Evolutionary conservation across 1,140 invertebrate genomes (phyloP).

Genomic region (Heliconius hermathena): DNA sequence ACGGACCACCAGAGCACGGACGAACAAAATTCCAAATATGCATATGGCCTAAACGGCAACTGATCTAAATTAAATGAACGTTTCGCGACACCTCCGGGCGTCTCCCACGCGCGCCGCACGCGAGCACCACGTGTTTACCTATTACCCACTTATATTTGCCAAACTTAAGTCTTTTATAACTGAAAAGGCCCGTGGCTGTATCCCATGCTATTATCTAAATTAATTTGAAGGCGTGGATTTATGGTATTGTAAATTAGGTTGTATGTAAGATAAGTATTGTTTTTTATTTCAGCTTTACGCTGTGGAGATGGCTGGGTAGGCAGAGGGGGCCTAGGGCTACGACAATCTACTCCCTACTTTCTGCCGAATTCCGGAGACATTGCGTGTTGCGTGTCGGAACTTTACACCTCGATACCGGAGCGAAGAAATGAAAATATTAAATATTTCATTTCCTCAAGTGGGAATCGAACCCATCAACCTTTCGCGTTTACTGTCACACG

Average conservation of each 20-base stretch:
- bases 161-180: conserved; percentile 45
- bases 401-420: too few species aligned
- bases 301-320: too few species aligned
- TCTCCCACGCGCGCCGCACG: conserved; percentile 33
- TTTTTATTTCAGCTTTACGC: too few species aligned
- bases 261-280: conserved; percentile 8
- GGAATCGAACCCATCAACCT: too few species aligned
- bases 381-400: too few species aligned
- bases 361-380: too few species aligned
- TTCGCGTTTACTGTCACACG: too few species aligned
- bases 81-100: conserved; percentile 37
- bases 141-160: conserved; percentile 28
- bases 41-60: conserved; percentile 30
- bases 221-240: conserved; percentile 6
- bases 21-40: conserved; percentile 15
- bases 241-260: neutral
- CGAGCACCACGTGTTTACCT: conserved; percentile 10
- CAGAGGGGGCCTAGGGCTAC: too few species aligned
- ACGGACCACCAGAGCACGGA: conserved; percentile 15
- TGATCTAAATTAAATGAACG: conserved; percentile 35
- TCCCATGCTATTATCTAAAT: conserved; percentile 51
- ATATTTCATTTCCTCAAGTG: too few species aligned
- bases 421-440: too few species aligned
- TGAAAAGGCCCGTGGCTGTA: conserved; percentile 48
- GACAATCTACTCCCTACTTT: too few species aligned